Evolutionary conservation across 2,888 invertebrate genomes (phyloP).

Genomic region (Eilema griseolum): DNA sequence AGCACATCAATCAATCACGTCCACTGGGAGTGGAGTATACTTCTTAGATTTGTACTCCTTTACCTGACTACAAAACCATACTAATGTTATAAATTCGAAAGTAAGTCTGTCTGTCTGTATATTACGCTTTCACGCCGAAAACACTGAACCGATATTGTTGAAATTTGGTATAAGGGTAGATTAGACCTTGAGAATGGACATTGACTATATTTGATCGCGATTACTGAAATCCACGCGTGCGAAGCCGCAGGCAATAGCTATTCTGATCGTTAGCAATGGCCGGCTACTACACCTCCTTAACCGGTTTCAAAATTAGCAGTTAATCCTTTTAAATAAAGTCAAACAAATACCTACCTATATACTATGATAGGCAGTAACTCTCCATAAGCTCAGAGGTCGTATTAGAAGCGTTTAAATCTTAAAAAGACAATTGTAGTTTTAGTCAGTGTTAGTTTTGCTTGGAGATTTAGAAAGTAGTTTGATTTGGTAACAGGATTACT

Average conservation of each 20-base stretch:
- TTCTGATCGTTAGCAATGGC: too few relatives aligned
- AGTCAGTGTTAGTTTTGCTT: background rate
- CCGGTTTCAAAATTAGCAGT: background rate
- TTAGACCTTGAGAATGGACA: too few relatives aligned
- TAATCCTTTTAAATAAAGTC: background rate
- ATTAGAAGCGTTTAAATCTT: background rate
- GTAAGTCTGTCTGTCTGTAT: too few relatives aligned
- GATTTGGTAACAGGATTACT: too few relatives aligned
- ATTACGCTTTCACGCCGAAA: too few relatives aligned
- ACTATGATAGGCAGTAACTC: background rate
- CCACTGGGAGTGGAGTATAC: background rate
- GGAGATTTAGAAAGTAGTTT: too few relatives aligned
- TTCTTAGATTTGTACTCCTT: background rate
- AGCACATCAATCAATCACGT: slow-evolving; percentile 14
- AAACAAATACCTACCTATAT: background rate
- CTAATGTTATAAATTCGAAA: too few relatives aligned
- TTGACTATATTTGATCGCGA: too few relatives aligned
- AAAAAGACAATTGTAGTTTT: background rate
- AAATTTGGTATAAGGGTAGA: too few relatives aligned
- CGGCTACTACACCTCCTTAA: background rate
- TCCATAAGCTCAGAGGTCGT: background rate
- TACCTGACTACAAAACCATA: background rate
- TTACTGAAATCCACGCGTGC: too few relatives aligned
- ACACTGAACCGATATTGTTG: too few relatives aligned
- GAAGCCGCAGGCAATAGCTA: too few relatives aligned